Evolutionary conservation across 2,888 invertebrate genomes (phyloP), one percentile per base, ranked within the genome.

Genomic region (Gisinianus flammeolus): DNA sequence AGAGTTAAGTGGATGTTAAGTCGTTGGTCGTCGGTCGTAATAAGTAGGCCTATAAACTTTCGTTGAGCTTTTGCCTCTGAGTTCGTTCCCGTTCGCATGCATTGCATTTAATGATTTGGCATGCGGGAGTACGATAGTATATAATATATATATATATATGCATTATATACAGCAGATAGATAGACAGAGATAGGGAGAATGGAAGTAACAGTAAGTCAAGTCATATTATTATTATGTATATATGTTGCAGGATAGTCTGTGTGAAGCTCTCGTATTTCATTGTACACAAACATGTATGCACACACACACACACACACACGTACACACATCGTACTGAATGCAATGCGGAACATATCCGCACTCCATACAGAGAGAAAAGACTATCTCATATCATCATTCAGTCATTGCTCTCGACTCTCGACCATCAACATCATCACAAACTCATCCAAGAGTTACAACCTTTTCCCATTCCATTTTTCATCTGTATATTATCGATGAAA

Each of bases 331-430:
- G 35, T 35, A 44, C 44, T 44, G 44, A 44, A n/a, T n/a, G 44
- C 44, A 44, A 44, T 44, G 44, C 44, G 44, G 44, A 44, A 44
- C 44, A 44, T 44, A 44, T 44, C 44, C 44, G 44, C 44, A 44
- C 44, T 44, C 44, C 44, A 44, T 19, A 44, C 19, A 44, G 28
- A 24, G 5, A 58, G 58, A 58, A 62, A 26, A 26, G 26, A 26
- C 16, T 22, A 30, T 74, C 64, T 74, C 73, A 74, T 74, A 74
- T 74, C 73, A 74, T 74, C 73, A 74, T 74, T 74, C 73, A 74
- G 73, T 74, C 73, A 74, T 74, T 74, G 73, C 73, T 64, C 73
- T 64, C 73, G 10, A 44, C 35, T 66, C 56, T 22, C 54, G 71
- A 52, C 71, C 71, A 54, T 71, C 71, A 44, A 44, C 44, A 44